These are phyloP conservation scores for Stenoptilia bipunctidactyla DNA, from an alignment of 2,888 invertebrate genomes.

Conservation along the genomic window DNA sequence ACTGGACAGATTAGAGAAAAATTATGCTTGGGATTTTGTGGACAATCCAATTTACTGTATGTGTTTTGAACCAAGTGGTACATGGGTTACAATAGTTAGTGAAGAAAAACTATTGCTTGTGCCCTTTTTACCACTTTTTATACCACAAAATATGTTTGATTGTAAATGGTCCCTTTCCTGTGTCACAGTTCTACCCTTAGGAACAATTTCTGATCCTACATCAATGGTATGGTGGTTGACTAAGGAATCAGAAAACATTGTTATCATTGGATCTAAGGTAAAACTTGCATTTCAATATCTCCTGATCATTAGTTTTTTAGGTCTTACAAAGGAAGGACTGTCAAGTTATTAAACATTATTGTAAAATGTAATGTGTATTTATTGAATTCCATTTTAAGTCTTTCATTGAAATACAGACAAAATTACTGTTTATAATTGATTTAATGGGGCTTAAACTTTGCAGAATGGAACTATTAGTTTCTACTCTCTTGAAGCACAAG, in stretches of 20 bases:
- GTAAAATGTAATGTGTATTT: not conserved
- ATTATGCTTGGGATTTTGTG: conserved; percentile 58
- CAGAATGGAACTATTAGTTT: conserved; percentile 74
- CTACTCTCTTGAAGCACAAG: conserved; percentile 79
- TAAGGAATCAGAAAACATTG: conserved; percentile 76
- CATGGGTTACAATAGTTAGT: conserved; percentile 78
- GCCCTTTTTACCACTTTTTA: conserved; percentile 58
- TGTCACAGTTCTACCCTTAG: conserved; percentile 53
- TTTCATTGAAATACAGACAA: too few relatives aligned
- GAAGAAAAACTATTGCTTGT: conserved; percentile 61
- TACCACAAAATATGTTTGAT: conserved; percentile 53
- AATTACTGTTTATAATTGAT: too few relatives aligned
- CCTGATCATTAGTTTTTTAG: too few relatives aligned
- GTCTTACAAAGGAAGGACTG: too few relatives aligned
- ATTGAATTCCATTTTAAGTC: too few relatives aligned
- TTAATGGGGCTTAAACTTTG: too few relatives aligned
- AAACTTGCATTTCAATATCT: too few relatives aligned
- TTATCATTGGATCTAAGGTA: conserved; percentile 78
- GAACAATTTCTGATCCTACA: conserved; percentile 61
- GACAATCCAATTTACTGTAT: conserved; percentile 75
- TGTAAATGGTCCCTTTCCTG: conserved; percentile 61
- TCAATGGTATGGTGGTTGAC: conserved; percentile 85
- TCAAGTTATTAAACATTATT: too few relatives aligned
- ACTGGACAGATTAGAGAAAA: conserved; percentile 43
- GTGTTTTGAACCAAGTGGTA: conserved; percentile 87